phyloP scores from a whole-genome alignment of 1,140 invertebrate species.

The Drosophila setifemur region DNA sequence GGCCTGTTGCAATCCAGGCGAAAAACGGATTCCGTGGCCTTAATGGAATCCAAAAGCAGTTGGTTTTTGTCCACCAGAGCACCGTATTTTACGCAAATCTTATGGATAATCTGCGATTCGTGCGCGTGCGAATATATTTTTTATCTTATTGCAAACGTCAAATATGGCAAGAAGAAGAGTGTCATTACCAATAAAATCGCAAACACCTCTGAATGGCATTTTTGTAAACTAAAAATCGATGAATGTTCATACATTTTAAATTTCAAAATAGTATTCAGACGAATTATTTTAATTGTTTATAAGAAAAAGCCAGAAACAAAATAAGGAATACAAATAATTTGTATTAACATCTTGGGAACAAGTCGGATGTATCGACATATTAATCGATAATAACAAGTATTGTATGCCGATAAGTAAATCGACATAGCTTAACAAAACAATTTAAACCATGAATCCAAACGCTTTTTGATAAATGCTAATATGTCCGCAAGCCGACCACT shows the following conservation, averaged over 20 bases:
- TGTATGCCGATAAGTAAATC: not conserved
- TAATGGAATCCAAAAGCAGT: too few relatives aligned
- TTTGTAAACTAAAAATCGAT: slow-evolving; percentile 17
- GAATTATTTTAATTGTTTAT: not conserved
- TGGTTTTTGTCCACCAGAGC: slow-evolving; percentile 33
- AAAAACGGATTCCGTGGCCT: too few relatives aligned
- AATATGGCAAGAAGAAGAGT: slow-evolving; percentile 51
- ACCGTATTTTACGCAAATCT: slow-evolving; percentile 42
- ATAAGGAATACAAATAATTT: not conserved
- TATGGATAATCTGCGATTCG: slow-evolving; percentile 51
- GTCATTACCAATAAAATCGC: not conserved
- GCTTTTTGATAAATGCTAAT: not conserved
- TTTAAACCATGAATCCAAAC: slow-evolving; percentile 1
- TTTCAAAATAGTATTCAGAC: too few relatives aligned
- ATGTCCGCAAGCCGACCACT: slow-evolving; percentile 71
- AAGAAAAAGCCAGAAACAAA: too few relatives aligned
- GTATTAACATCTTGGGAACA: not conserved
- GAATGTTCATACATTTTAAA: not conserved
- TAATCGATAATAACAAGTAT: not conserved
- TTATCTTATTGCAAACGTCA: slow-evolving; percentile 36
- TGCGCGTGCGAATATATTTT: slow-evolving; percentile 52
- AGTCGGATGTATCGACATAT: not conserved
- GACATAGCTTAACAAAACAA: not conserved
- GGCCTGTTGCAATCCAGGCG: slow-evolving; percentile 8
- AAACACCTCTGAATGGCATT: slow-evolving; percentile 10